A percentile compares a stretch with the other conserved stretches of the same genome.
Conservation (phyloP, 2,797 vertebrate genomes). For the Falco peregrinus region DNA sequence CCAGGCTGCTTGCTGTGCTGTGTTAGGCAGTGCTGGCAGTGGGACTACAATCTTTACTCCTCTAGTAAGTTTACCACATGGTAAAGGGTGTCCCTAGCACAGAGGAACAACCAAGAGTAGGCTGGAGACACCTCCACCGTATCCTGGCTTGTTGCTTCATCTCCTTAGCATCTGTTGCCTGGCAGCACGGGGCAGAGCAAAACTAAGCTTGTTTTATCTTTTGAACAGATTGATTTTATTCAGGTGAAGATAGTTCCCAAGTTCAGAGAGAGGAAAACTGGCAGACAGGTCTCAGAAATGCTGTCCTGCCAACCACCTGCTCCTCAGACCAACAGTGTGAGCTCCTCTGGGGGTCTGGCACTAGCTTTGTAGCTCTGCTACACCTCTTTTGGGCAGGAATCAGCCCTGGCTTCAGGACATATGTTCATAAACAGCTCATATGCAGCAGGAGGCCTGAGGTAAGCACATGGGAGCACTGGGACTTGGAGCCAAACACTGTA, state of each 20-base stretch:
- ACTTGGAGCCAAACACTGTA: background rate
- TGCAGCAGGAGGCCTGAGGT: background rate
- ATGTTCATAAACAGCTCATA: background rate
- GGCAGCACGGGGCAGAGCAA: background rate
- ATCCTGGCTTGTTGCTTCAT: background rate
- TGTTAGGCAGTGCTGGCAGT: background rate
- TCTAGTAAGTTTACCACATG: background rate
- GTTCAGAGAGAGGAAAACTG: background rate
- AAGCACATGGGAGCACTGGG: rapidly evolving
- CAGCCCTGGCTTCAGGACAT: background rate
- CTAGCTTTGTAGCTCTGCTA: background rate
- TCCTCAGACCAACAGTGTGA: background rate
- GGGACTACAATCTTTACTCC: background rate
- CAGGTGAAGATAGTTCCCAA: background rate
- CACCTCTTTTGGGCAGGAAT: background rate
- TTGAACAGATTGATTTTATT: background rate
- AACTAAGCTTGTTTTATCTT: background rate
- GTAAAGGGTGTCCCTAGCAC: background rate
- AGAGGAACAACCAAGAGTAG: background rate
- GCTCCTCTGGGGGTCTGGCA: background rate
- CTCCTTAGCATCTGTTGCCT: background rate
- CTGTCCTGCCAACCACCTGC: background rate
- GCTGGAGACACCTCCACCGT: background rate
- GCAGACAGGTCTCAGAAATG: background rate
- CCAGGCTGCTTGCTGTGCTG: background rate